These are phyloP conservation scores for Platysternon megacephalum DNA, from an alignment of 2,113 vertebrate genomes.

Conservation along the genomic window DNA sequence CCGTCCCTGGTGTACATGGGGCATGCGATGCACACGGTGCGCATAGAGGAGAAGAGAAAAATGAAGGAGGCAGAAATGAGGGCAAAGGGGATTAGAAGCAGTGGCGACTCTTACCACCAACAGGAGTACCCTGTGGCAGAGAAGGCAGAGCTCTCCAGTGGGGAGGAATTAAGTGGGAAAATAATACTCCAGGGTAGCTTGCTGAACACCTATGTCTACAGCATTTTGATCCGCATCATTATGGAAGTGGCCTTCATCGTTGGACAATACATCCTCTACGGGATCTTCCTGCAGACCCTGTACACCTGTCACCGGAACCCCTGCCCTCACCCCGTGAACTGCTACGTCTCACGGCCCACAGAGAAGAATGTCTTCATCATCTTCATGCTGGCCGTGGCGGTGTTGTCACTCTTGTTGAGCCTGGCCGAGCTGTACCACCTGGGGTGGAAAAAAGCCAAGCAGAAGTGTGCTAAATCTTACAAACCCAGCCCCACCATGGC, in stretches of 20 bases:
- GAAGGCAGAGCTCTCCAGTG: slow-evolving; percentile 69
- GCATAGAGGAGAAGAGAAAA: slow-evolving; percentile 88
- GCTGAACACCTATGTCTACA: slow-evolving; percentile 92
- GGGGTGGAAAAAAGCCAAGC: slow-evolving; percentile 87
- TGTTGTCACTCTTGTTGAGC: slow-evolving; percentile 91
- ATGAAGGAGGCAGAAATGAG: slow-evolving; percentile 74
- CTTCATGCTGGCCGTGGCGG: slow-evolving; percentile 95
- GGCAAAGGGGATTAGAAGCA: slow-evolving; percentile 65
- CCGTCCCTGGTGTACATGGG: slow-evolving; percentile 96
- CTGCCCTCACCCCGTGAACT: slow-evolving; percentile 94
- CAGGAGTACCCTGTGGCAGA: slow-evolving; percentile 78
- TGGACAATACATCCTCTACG: slow-evolving; percentile 93
- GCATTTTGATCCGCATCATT: slow-evolving; percentile 91
- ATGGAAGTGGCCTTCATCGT: slow-evolving; percentile 95
- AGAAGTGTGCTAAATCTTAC: slow-evolving; percentile 20
- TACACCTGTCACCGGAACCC: slow-evolving; percentile 89
- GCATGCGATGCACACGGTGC: slow-evolving; percentile 92
- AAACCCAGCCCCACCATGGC: slow-evolving; percentile 47
- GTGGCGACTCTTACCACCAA: slow-evolving; percentile 50
- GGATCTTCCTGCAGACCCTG: slow-evolving; percentile 90
- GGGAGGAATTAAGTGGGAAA: slow-evolving; percentile 77
- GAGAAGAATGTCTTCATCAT: slow-evolving; percentile 98
- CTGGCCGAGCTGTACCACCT: slow-evolving; percentile 92
- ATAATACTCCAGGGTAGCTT: slow-evolving; percentile 88
- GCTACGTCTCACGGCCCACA: slow-evolving; percentile 95